Evolutionary conservation across 2,888 invertebrate species (phyloP).

Genomic region (Sphecodes monilicornis): DNA sequence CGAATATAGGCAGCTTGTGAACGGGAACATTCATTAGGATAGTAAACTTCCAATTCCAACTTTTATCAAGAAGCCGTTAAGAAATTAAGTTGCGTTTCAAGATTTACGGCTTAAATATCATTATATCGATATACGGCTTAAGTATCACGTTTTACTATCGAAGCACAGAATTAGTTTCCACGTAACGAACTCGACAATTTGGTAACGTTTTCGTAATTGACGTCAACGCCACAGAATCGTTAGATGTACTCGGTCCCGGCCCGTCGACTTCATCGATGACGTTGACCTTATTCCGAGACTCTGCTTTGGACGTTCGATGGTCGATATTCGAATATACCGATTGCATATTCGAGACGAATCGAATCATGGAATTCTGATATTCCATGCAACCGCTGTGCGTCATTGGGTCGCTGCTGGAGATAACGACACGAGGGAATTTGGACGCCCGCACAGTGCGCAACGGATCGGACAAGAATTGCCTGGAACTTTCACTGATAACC

Average conservation of each 20-base stretch:
- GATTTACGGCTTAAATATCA: too few relatives aligned
- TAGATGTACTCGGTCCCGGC: conserved; percentile 12
- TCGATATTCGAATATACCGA: conserved; percentile 18
- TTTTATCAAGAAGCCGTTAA: too few relatives aligned
- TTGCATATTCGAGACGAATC: conserved; percentile 28
- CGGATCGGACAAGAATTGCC: neutral
- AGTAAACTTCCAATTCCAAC: too few relatives aligned
- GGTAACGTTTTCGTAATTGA: conserved; percentile 6
- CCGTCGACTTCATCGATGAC: conserved; percentile 16
- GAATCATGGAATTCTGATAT: conserved; percentile 20
- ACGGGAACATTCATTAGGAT: neutral
- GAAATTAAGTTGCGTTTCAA: too few relatives aligned
- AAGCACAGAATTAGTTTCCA: neutral
- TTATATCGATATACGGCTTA: too few relatives aligned
- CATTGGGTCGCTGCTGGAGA: neutral
- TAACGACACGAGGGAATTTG: conserved; percentile 15
- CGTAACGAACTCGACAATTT: neutral
- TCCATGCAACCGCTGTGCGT: neutral
- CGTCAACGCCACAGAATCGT: conserved; percentile 4
- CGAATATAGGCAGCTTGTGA: neutral
- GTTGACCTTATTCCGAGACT: conserved; percentile 52
- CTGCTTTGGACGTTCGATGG: conserved; percentile 9
- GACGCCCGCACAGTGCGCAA: neutral
- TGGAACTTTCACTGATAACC: conserved; percentile 15
- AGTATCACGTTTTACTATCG: too few relatives aligned